Evolutionary conservation across 2,113 vertebrate species (phyloP).

Genomic region (Python bivittatus): DNA sequence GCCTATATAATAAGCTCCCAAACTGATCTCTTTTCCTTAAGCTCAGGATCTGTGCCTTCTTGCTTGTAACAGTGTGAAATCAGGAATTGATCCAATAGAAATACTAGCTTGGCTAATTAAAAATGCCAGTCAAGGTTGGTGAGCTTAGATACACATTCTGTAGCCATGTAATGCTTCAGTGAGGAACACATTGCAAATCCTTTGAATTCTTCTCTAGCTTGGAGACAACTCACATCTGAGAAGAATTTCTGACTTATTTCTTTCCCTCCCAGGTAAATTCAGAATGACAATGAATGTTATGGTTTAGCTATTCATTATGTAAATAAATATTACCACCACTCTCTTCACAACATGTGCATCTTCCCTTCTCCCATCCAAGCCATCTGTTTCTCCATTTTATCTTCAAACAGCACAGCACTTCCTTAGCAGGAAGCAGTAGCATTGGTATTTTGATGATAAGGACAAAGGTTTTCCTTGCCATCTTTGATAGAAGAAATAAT

Average conservation of each 20-base stretch:
- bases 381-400: not conserved
- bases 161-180: not conserved
- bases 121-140: not conserved
- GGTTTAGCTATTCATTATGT: not conserved
- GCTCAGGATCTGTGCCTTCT: not conserved
- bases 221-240: not conserved
- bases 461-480: not conserved
- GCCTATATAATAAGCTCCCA: not conserved
- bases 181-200: not conserved
- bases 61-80: not conserved
- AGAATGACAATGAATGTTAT: not conserved
- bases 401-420: not conserved
- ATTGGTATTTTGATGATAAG: not conserved
- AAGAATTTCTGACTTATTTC: not conserved
- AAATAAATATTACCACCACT: not conserved
- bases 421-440: not conserved
- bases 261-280: not conserved
- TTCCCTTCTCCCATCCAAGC: not conserved
- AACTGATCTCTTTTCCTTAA: not conserved
- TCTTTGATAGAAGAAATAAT: not conserved
- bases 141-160: not conserved
- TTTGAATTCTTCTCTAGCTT: not conserved
- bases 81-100: not conserved
- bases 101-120: not conserved
- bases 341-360: not conserved